Base-by-base conservation (phyloP, 2,797 vertebrate genomes). In the Schizopygopsis malacanthus region DNA sequence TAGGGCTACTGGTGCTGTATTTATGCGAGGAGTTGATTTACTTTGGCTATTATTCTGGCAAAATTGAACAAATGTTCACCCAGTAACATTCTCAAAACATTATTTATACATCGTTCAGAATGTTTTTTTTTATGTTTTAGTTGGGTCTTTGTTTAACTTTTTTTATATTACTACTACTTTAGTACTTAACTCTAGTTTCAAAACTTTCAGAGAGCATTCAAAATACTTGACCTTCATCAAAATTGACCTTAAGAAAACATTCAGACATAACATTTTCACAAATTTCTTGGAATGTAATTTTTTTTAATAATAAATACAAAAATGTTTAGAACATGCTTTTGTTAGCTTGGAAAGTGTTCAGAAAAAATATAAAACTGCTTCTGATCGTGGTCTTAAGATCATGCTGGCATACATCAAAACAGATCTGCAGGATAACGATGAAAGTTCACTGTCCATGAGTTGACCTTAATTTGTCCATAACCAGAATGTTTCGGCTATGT, bases 381-480 rank as follows among this genome's bases (percentile, higher is more conserved):
- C 22, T 59, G 76, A 56, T 78, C 52, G 37, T 50, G 28, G 45
- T n/a, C 20, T 16, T 81, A 54, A 41, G 20, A 70, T 12, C 41
- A 18, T 47, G 16, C 10, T 47, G 11, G 4, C n/a, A 79, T 41
- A 41, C 37, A 25, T 28, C 25, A 28, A 70, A 54, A 81, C 25
- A 70, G 22, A 41, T 70, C 22, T 43, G 39, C 37, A 45, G 5
- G 39, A 39, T 37, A 18, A 67, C 8, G 20, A 39, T 67, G 18
- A 28, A 33, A 77, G 33, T 15, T 77, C 22, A 52, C 20, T 76
- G 56, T 52, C 45, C 16, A 71, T 41, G 28, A 63, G 54, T 61
- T 83, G 59, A 69, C 73, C 33, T 52, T 78, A 78, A 84, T 84
- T 84, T 78, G 12, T 59, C 20, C 65, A 78, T 33, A 33, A 59